Percentiles rank a stretch among this genome's conserved stretches.
phyloP scores from a whole-genome alignment of 1,140 invertebrate genomes.

The Xylocopa sonorina region DNA sequence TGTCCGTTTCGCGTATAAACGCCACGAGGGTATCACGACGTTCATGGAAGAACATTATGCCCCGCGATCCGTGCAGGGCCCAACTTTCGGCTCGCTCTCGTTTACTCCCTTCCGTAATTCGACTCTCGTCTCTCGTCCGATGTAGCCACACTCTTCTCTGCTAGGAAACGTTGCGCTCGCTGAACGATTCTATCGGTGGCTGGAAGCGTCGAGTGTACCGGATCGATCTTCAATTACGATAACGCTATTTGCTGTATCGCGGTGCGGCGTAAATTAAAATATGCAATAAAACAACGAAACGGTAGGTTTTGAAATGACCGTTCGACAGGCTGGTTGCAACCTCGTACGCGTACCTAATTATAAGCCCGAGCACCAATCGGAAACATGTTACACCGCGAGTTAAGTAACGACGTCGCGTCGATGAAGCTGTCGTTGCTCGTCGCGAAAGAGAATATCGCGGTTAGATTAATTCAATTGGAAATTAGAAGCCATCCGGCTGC shows the following conservation, averaged over 20 bases:
- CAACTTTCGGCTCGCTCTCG: conserved; percentile 1
- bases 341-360: conserved; percentile 11
- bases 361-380: background rate
- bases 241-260: too few relatives aligned
- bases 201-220: too few relatives aligned
- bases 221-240: background rate
- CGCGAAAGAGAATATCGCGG: conserved; percentile 22
- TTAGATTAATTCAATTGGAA: conserved; percentile 31
- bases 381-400: conserved; percentile 10
- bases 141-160: too few relatives aligned
- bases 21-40: conserved; percentile 27
- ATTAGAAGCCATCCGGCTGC: conserved; percentile 8
- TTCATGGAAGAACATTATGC: conserved; percentile 41
- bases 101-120: conserved; percentile 36
- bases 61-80: conserved; percentile 6
- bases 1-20: conserved; percentile 51
- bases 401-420: conserved; percentile 23
- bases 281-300: background rate
- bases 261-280: too few relatives aligned
- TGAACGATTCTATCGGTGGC: too few relatives aligned
- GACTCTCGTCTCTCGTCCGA: background rate
- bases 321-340: background rate
- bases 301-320: background rate
- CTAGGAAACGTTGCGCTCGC: too few relatives aligned
- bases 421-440: conserved; percentile 38